Evolutionary conservation across 2,113 vertebrate genomes (phyloP).

Genomic region (Myodes glareolus): DNA sequence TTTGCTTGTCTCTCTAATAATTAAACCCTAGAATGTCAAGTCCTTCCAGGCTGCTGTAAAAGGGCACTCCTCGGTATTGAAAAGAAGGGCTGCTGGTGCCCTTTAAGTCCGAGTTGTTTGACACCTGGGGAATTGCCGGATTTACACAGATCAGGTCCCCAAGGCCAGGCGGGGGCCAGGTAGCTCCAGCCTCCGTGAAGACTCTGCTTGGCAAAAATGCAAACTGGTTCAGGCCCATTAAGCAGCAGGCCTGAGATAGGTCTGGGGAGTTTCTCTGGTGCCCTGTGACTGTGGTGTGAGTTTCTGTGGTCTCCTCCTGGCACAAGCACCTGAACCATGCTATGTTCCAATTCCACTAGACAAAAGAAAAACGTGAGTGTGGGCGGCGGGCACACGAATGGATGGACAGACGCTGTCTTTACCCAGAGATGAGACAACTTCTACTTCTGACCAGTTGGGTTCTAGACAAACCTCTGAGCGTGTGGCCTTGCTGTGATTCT

Average conservation of each 20-base stretch:
- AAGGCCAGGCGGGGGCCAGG: background rate
- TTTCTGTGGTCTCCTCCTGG: background rate
- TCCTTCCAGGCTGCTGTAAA: constrained; percentile 37
- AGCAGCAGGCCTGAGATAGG: background rate
- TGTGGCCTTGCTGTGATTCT: accelerated
- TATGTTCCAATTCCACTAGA: background rate
- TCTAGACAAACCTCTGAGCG: too few relatives aligned
- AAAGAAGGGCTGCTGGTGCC: background rate
- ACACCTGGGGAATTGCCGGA: background rate
- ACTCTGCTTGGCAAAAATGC: background rate
- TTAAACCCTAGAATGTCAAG: constrained; percentile 35
- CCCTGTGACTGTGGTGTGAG: background rate
- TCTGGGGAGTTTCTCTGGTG: background rate
- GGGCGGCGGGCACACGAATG: accelerated
- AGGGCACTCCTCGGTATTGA: background rate
- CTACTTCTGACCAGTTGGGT: background rate
- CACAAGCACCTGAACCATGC: background rate
- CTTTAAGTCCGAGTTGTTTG: background rate
- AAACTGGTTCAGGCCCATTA: constrained; percentile 7
- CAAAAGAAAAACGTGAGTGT: accelerated
- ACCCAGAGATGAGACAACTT: too few relatives aligned
- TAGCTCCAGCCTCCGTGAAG: background rate
- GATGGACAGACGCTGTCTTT: accelerated
- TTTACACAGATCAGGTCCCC: background rate
- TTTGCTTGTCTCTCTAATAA: background rate